Conservation (phyloP, 2,797 vertebrate genomes). For the Aratinga solstitialis region DNA sequence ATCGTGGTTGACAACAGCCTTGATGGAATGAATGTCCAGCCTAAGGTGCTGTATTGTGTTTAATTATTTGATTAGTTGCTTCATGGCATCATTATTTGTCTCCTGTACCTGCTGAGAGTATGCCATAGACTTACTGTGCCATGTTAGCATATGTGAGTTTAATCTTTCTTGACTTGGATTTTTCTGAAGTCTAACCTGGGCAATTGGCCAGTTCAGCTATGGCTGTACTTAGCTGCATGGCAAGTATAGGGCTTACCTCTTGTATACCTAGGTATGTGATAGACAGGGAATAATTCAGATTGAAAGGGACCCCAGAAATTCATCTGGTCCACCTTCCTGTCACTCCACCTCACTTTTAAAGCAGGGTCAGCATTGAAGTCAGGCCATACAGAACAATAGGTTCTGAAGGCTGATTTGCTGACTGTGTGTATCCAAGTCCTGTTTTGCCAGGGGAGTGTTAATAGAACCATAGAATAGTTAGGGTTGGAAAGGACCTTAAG, state of each 20-base stretch:
- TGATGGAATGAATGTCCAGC: background rate
- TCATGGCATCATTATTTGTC: background rate
- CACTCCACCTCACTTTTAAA: background rate
- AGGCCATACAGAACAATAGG: background rate
- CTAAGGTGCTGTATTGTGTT: background rate
- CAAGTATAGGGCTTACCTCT: background rate
- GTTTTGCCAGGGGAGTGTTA: background rate
- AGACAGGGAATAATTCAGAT: background rate
- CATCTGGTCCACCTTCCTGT: background rate
- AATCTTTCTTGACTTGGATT: background rate
- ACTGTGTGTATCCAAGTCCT: background rate
- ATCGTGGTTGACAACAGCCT: background rate
- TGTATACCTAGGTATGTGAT: background rate
- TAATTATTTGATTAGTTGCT: background rate
- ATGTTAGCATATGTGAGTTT: background rate
- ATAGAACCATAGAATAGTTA: no score
- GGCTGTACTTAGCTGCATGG: background rate
- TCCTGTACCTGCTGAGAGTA: background rate
- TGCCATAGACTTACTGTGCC: background rate
- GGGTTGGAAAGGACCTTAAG: no score
- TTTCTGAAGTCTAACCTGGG: background rate
- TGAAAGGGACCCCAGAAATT: background rate
- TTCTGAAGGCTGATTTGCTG: background rate
- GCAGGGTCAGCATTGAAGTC: background rate
- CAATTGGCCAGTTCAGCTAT: background rate